A percentile compares a stretch with the other conserved stretches of the same genome.
Evolutionary conservation across 2,888 invertebrate species (phyloP).

Genomic region (Tricholauxania praeusta): DNA sequence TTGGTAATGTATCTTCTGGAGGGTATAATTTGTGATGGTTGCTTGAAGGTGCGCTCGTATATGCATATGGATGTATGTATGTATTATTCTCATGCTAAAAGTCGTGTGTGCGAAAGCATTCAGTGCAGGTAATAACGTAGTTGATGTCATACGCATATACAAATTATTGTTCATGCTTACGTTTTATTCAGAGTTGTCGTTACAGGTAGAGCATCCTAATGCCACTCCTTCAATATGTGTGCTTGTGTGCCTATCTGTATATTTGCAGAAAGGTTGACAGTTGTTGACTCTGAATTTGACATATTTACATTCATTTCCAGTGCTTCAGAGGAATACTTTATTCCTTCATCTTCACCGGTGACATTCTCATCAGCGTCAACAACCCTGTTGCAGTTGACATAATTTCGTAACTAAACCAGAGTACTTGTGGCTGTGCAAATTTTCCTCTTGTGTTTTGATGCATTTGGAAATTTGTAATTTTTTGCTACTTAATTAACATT

Average conservation of each 20-base stretch:
- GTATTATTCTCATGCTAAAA: too few species aligned
- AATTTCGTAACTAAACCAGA: neutral
- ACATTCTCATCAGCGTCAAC: conserved; percentile 5
- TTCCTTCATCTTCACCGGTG: neutral
- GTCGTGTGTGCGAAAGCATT: too few species aligned
- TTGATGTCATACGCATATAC: too few species aligned
- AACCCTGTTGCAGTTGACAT: conserved; percentile 16
- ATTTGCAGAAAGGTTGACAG: conserved; percentile 9
- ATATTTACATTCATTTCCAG: conserved; percentile 1
- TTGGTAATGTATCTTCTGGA: too few species aligned
- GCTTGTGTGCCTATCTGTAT: neutral
- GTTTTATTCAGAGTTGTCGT: too few species aligned
- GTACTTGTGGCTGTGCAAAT: neutral
- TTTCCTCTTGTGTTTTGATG: neutral
- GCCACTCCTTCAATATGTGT: neutral
- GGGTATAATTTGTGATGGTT: too few species aligned
- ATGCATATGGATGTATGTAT: too few species aligned
- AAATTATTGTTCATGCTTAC: too few species aligned
- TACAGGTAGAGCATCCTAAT: too few species aligned
- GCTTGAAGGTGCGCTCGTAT: too few species aligned
- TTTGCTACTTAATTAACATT: conserved; percentile 2
- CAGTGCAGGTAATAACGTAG: too few species aligned
- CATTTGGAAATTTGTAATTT: conserved; percentile 19
- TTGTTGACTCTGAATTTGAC: conserved; percentile 28
- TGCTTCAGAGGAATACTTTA: too few species aligned